These are phyloP conservation scores for Pollenia angustigena DNA, from an alignment of 2,888 invertebrate species.

Conservation along the genomic window DNA sequence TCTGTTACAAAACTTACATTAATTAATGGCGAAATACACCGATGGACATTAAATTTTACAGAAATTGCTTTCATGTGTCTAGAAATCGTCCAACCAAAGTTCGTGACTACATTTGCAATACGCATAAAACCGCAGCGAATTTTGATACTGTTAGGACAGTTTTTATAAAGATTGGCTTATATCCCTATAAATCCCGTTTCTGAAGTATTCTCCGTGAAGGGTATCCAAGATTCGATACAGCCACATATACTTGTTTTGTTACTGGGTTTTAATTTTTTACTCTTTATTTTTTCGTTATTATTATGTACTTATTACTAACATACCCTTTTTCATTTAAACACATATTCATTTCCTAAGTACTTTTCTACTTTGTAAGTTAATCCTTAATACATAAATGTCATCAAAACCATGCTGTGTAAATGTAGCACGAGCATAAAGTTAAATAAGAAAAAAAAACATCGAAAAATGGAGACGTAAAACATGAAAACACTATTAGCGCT, in stretches of 20 bases:
- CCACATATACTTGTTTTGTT: not conserved
- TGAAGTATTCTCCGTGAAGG: too few species aligned
- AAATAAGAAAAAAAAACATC: slow-evolving; percentile 7
- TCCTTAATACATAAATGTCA: slow-evolving; percentile 69
- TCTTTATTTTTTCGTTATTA: slow-evolving; percentile 8
- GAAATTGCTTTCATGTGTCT: too few species aligned
- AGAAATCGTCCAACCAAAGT: too few species aligned
- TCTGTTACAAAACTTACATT: too few species aligned
- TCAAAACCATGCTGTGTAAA: slow-evolving; percentile 59
- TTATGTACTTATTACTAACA: not conserved
- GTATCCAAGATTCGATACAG: too few species aligned
- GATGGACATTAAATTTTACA: too few species aligned
- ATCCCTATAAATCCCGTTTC: too few species aligned
- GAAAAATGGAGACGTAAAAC: slow-evolving; percentile 58
- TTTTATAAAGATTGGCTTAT: too few species aligned
- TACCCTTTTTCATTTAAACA: not conserved
- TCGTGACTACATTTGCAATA: too few species aligned
- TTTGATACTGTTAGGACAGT: too few species aligned
- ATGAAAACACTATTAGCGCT: slow-evolving; percentile 75
- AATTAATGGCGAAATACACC: too few species aligned
- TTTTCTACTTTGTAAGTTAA: slow-evolving; percentile 66
- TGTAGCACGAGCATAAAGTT: slow-evolving; percentile 17
- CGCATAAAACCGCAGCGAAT: too few species aligned
- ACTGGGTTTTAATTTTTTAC: slow-evolving; percentile 1
- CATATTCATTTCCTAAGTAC: slow-evolving; percentile 41